Evolutionary conservation across 2,888 invertebrate species (phyloP), one percentile per base, ranked within the genome.

Genomic region (Drosophila demipolita): DNA sequence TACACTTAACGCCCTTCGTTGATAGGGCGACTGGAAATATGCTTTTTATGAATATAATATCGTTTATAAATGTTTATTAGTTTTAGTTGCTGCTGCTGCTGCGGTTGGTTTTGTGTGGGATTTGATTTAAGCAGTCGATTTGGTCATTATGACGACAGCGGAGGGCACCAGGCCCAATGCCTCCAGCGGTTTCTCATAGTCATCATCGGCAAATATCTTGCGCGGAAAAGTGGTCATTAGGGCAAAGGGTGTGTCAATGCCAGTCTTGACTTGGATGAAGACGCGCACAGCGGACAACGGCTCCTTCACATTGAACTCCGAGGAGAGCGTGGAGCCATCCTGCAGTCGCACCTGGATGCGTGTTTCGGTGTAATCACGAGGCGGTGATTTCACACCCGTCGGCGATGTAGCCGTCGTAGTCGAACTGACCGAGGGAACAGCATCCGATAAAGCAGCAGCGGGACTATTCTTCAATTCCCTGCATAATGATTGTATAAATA

Each of bases 211-310:
- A 92, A 98, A 99, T 78, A 98, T 95, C 93, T 97, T 97, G 91
- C 96, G 96, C 20, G 99, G 99, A 94, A 98, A 99, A 89, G 95
- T 96, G 2, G 98, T 98, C 73, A 97, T 96, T 69, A 98, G 93
- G 0, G 95, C 94, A 89, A 97, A 97, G 63, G 86, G 88, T 6
- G 82, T 73, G 7, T 94, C 94, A 53, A 92, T 90, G n/a, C 91
- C 91, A 11, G 92, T 90, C 29, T 89, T 79, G 26, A 87, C 83
- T 85, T 61, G 90, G 66, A 72, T 93, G 53, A 63, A 93, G 55
- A 66, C 84, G 6, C 94, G 93, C 48, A 94, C 93, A n/a, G 94
- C 94, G 0, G 93, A 93, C 4, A 98, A 93, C 0, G 95, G 95
- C 29, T 95, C 95, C 49, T 94, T 94, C 0, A 96, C 95, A 36